Evolutionary conservation across 2,113 vertebrate genomes (phyloP), one percentile per base, ranked within the genome.

Genomic region (Amazona guildingii): DNA sequence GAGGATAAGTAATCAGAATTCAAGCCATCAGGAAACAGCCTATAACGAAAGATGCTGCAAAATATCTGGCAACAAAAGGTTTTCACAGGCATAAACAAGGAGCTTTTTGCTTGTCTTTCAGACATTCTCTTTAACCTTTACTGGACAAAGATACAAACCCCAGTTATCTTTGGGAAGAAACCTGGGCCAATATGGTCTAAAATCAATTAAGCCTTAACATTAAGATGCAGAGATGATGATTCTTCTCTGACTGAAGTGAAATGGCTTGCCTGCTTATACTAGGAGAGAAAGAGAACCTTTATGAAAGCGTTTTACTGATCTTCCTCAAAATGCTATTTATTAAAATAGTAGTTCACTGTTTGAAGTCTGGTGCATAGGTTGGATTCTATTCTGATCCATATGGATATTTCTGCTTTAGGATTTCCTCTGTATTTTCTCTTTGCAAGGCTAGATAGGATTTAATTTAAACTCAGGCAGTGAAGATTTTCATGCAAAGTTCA

Each of bases 1-100:
- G 76, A 88, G 89, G 88, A 90, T n/a, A 94, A 95, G 78, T 41
- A 84, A 90, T 94, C 52, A 62, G 52, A 94, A 95, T 94, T 96
- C 75, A 92, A 95, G 80, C 67, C 87, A 88, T 49, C 72, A 93
- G 52, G 84, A 95, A 93, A 59, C 41, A 92, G 43, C 52, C 86
- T 90, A 33, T 75, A 73, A 88, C 79, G 64, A 46, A 74, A 83
- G 85, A 85, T 95, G 54, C 79, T 96, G 90, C 55, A 67, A 93
- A 96, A 64, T 75, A 83, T 9, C 54, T 93, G 69, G 64, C 76
- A 92, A 83, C 37, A 83, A 95, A 90, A 86, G 33, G 28, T 62
- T 70, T 85, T 91, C 64, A 75, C 3, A 20, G 51, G 70, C 49
- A 94, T 57, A 90, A 90, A 92, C 18, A 95, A 93, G 83, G 29